A percentile compares a stretch with the other conserved stretches of the same genome.
Conservation (phyloP, 1,140 invertebrate species). For the Lethrus apterus region DNA sequence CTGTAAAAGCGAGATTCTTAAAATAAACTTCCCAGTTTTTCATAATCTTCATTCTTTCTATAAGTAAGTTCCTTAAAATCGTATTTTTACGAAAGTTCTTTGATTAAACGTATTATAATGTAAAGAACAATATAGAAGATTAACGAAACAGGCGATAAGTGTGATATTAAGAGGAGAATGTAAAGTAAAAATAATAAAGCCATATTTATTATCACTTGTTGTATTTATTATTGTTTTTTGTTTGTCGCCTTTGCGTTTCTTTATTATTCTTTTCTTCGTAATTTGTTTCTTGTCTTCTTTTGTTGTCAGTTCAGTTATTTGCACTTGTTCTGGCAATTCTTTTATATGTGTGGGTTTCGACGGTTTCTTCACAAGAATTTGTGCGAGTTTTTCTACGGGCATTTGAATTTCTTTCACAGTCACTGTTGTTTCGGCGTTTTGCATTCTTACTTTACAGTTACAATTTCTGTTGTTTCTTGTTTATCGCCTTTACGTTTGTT, state of each 20-base stretch:
- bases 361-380: no score
- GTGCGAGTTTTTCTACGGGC: slow-evolving; percentile 21
- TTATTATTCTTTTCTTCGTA: slow-evolving; percentile 30
- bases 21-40: no score
- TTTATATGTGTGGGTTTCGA: no score
- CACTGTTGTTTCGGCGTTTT: slow-evolving; percentile 35
- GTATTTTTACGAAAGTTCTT: no score
- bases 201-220: no score
- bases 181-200: no score
- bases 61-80: no score
- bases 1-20: no score
- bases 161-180: no score
- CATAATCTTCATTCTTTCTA: no score
- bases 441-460: slow-evolving; percentile 36
- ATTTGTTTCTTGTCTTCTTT: slow-evolving; percentile 27
- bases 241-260: slow-evolving; percentile 25
- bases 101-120: not conserved
- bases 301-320: slow-evolving; percentile 38
- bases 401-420: slow-evolving; percentile 17
- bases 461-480: slow-evolving; percentile 33
- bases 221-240: slow-evolving; percentile 31
- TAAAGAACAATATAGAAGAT: no score
- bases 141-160: no score
- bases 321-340: slow-evolving; percentile 34
- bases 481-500: slow-evolving; percentile 33